Evolutionary conservation across 2,797 vertebrate species (phyloP).

Genomic region (Acestrorhynchus altus): DNA sequence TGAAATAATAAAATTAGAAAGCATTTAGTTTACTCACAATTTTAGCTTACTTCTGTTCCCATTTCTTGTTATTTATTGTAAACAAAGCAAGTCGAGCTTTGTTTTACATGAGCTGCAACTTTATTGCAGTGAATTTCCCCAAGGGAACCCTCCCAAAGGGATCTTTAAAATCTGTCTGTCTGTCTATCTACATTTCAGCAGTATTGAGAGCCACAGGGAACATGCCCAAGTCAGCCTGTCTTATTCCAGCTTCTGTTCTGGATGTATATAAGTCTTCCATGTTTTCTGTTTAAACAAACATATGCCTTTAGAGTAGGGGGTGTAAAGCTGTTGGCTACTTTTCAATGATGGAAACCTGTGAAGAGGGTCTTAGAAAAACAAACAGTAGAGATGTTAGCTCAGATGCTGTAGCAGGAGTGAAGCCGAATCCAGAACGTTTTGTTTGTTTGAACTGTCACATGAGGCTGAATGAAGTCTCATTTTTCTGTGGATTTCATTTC

Average conservation of each 20-base stretch:
- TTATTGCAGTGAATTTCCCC: too few species aligned
- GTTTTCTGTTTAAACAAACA: conserved; percentile 57
- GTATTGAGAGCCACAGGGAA: background rate
- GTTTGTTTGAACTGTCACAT: conserved; percentile 22
- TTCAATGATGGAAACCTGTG: conserved; percentile 37
- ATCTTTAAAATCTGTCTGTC: too few species aligned
- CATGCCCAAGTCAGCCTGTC: background rate
- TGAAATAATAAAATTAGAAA: too few species aligned
- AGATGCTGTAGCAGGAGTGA: background rate
- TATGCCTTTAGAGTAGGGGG: conserved; percentile 34
- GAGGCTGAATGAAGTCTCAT: background rate
- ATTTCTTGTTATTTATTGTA: too few species aligned
- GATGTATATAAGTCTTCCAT: conserved; percentile 30
- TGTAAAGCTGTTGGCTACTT: background rate
- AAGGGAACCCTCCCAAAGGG: too few species aligned
- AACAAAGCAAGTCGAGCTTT: too few species aligned
- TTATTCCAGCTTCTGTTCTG: conserved; percentile 33
- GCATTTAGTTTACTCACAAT: too few species aligned
- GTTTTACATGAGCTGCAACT: too few species aligned
- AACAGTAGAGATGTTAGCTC: conserved; percentile 21
- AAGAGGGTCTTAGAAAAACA: conserved; percentile 48
- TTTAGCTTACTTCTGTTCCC: too few species aligned
- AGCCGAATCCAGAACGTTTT: background rate
- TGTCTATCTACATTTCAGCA: too few species aligned
- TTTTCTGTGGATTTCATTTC: background rate